Evolutionary conservation across 2,797 vertebrate genomes (phyloP), one percentile per base, ranked within the genome.

Genomic region (Ambastaia sidthimunki): DNA sequence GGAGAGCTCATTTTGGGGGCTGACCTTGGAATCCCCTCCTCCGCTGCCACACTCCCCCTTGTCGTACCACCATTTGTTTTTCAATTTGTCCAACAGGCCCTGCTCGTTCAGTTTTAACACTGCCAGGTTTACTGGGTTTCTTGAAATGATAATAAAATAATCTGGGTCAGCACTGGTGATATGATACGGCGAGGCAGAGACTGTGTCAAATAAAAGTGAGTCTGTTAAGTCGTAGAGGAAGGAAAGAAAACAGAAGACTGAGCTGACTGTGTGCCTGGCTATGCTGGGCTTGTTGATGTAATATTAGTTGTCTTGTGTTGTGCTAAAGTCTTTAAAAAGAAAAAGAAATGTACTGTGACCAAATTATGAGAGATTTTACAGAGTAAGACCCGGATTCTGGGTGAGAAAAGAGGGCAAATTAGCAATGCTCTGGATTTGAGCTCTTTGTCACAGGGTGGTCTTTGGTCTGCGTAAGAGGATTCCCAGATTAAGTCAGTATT

Each of bases 31-130:
- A 93, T 99, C 97, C 96, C 97, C 96, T 96, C 97, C 97, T 95
- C 97, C 96, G 97, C 94, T 96, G 96, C 97, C 97, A 94, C 97
- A 98, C 91, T 99, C 97, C 18, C 97, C 97, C 60, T 98, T 99
- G 97, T 98, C 97, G 96, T 98, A 98, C 97, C 97, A 99, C 97
- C 97, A 99, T 98, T 98, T 99, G 97, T 99, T 99, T 98, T 99
- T 99, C 96, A 99, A 97, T 98, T 98, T 99, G 97, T 99, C 97
- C 97, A 99, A 97, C 95, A 98, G 97, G 92, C 97, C 97, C 96
- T 99, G 97, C 95, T 99, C 97, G 96, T 99, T 99, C 95, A 99
- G 97, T 97, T 99, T 99, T 98, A 99, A 97, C 93, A 98, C 97
- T 95, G 97, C 97, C 97, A 99, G 97, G 97, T 99, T 99, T 94